These are phyloP conservation scores for Cephus runcator DNA, from an alignment of 2,888 invertebrate genomes.

Conservation along the genomic window DNA sequence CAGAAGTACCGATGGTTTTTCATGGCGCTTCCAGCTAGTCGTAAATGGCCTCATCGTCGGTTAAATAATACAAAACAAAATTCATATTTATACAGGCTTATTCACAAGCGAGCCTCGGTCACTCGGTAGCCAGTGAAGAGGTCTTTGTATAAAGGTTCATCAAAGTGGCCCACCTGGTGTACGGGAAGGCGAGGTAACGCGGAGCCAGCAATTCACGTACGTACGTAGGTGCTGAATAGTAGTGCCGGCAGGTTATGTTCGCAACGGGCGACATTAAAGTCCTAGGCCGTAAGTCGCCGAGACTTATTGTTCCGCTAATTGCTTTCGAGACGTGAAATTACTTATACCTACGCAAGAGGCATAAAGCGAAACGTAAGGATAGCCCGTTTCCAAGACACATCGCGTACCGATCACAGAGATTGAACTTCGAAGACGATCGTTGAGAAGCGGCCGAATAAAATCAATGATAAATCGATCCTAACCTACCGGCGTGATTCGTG, in stretches of 20 bases:
- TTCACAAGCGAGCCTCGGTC: background rate
- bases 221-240: background rate
- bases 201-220: background rate
- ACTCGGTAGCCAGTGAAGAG: background rate
- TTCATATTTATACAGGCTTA: background rate
- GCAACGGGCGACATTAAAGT: background rate
- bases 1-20: conserved; percentile 32
- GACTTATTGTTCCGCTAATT: background rate
- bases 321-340: background rate
- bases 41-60: conserved; percentile 46
- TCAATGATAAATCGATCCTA: background rate
- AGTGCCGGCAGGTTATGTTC: background rate
- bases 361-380: background rate
- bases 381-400: background rate
- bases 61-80: conserved; percentile 41
- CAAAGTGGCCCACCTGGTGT: background rate
- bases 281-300: background rate
- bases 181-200: background rate
- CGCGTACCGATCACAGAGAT: background rate
- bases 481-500: background rate
- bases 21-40: conserved; percentile 53
- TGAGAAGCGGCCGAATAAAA: background rate
- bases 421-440: background rate
- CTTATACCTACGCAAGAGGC: background rate
- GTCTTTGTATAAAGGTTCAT: background rate